Conservation (phyloP, 2,797 vertebrate genomes). For the Lacerta bilineata region DNA sequence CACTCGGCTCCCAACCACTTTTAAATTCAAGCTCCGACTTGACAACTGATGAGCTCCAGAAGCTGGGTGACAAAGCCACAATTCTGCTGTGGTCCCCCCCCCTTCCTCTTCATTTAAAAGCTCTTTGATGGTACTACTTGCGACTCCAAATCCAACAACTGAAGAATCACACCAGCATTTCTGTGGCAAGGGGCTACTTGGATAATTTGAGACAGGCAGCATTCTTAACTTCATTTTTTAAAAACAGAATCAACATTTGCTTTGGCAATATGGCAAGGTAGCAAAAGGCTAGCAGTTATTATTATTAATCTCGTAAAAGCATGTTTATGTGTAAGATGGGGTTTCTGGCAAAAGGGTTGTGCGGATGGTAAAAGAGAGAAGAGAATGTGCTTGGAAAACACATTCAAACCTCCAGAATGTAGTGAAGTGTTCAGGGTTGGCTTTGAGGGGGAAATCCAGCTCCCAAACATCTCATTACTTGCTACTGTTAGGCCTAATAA, state of each 20-base stretch:
- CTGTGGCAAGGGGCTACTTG: not conserved
- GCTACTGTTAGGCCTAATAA: not conserved
- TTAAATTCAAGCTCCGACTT: not conserved
- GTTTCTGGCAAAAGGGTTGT: not conserved
- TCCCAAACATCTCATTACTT: not conserved
- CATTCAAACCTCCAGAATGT: not conserved
- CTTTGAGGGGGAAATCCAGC: not conserved
- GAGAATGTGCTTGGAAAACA: not conserved
- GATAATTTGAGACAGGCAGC: not conserved
- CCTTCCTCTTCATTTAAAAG: not conserved
- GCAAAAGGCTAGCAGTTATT: not conserved
- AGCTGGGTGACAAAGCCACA: not conserved
- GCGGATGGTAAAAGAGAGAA: not conserved
- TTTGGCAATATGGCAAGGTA: not conserved
- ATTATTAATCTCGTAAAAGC: not conserved
- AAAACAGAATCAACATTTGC: not conserved
- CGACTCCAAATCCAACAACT: not conserved
- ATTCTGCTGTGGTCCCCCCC: not conserved
- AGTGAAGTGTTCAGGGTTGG: not conserved
- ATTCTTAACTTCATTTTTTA: not conserved
- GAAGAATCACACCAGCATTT: constrained; percentile 1
- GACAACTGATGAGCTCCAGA: not conserved
- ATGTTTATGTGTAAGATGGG: not conserved
- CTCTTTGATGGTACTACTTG: not conserved
- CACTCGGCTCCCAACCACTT: not conserved